A percentile compares a stretch with the other conserved stretches of the same genome.
These are phyloP conservation scores for Apamea sordens DNA, from an alignment of 2,888 invertebrate genomes.

Conservation along the genomic window DNA sequence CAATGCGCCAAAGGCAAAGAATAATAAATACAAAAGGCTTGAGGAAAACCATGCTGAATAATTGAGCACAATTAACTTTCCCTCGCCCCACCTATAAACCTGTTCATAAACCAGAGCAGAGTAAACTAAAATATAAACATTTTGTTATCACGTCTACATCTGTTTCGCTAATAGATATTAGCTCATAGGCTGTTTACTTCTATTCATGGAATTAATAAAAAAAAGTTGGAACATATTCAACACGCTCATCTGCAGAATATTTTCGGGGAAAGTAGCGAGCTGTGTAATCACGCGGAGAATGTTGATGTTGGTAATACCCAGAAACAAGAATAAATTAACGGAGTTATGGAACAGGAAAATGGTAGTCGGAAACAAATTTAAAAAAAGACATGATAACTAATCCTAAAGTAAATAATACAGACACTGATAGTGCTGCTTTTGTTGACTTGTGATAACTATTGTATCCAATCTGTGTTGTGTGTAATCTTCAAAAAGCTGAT, in stretches of 20 bases:
- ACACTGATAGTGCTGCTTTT: slow-evolving; percentile 2
- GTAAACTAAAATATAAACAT: not conserved
- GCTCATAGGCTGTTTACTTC: slow-evolving; percentile 8
- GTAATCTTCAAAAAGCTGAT: no score
- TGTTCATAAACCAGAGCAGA: not conserved
- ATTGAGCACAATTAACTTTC: slow-evolving; percentile 12
- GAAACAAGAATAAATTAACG: slow-evolving; percentile 42
- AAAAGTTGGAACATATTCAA: slow-evolving; percentile 46
- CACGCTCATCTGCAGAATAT: slow-evolving; percentile 18
- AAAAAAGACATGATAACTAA: slow-evolving; percentile 16
- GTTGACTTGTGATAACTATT: slow-evolving; percentile 18
- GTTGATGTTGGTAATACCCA: slow-evolving; percentile 40
- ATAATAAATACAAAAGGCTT: not conserved
- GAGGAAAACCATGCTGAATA: slow-evolving; percentile 8
- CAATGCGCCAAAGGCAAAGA: not conserved
- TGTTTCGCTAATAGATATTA: slow-evolving; percentile 15
- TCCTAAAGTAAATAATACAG: slow-evolving; percentile 39
- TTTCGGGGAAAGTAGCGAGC: slow-evolving; percentile 45
- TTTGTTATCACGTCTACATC: not conserved
- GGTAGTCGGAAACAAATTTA: slow-evolving; percentile 9
- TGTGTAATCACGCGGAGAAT: slow-evolving; percentile 29
- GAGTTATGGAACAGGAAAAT: slow-evolving; percentile 52
- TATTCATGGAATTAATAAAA: slow-evolving; percentile 20
- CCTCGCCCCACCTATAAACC: not conserved
- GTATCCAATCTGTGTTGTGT: not conserved